Evolutionary conservation across 2,113 vertebrate species (phyloP).

Genomic region (Actenoides hombroni): DNA sequence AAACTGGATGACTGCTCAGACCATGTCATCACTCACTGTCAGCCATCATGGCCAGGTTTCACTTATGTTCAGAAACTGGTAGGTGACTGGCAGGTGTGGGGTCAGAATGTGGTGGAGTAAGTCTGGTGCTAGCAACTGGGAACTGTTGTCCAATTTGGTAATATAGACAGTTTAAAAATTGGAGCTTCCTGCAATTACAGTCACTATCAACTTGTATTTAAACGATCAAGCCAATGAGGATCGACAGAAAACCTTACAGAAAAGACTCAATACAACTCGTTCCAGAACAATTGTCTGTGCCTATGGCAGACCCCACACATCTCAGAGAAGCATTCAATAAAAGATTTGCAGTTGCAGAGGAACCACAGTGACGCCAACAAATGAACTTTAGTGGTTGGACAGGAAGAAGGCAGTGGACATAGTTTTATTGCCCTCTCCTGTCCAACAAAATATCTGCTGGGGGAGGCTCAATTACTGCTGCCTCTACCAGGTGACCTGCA

Average conservation of each 20-base stretch:
- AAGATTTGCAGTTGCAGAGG: background rate
- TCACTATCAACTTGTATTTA: rapidly evolving
- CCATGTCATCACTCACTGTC: background rate
- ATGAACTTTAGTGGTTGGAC: background rate
- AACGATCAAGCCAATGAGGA: rapidly evolving
- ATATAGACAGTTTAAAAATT: background rate
- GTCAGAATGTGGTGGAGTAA: background rate
- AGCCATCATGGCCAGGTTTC: background rate
- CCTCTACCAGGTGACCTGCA: background rate
- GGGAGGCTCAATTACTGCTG: background rate
- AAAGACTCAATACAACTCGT: background rate
- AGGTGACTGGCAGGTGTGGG: background rate
- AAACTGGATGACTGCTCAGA: background rate
- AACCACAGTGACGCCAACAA: background rate
- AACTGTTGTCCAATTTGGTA: background rate
- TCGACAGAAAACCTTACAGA: background rate
- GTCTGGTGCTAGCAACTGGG: background rate
- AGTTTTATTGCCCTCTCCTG: conserved; percentile 17
- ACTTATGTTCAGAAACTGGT: background rate
- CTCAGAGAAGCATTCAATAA: background rate
- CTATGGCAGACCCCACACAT: background rate
- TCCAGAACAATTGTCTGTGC: background rate
- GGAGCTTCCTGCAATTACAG: background rate
- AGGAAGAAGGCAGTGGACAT: background rate
- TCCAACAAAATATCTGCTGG: background rate